Evolutionary conservation across 2,888 invertebrate genomes (phyloP), one percentile per base, ranked within the genome.

Genomic region (Taenaris catops): DNA sequence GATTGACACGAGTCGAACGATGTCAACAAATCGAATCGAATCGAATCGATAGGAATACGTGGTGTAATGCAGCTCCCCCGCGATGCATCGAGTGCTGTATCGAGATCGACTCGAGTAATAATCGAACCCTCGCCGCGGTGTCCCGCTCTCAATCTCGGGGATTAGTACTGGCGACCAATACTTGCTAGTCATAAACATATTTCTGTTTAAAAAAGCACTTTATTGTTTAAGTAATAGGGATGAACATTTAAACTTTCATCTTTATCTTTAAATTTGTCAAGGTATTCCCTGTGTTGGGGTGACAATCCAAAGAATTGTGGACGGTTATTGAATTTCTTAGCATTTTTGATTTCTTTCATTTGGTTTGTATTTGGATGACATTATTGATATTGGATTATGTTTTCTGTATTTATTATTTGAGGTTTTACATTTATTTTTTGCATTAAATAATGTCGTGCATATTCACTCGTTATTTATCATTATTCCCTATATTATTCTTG

Each of bases 241-340:
- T n/a, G n/a, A n/a, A n/a, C n/a, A n/a, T n/a, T n/a, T n/a, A n/a
- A n/a, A n/a, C n/a, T n/a, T n/a, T n/a, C n/a, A n/a, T n/a, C n/a
- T n/a, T n/a, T n/a, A n/a, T 3, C 33, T 18, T 19, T 46, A 43
- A 33, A 36, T 44, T 56, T 50, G 57, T 54, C 35, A 28, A 51
- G 50, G 53, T 55, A 60, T 55, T 62, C 61, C 56, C 59, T 60
- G 55, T 64, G 63, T 65, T 68, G 65, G 76, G 78, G 79, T 73
- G 78, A 79, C 78, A 79, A 75, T 70, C 64, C 64, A 70, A 71
- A 76, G 72, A 80, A 73, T 69, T 65, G 61, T 49, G 58, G 67
- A 69, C 63, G 64, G 67, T 80, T 80, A 80, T 81, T 80, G 78
- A 81, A 80, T 80, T 76, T 80, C 74, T 79, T 73, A 71, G 67